Evolutionary conservation across 23 tunicate species (phyloP).

Genomic region (Ciona savignyi): DNA sequence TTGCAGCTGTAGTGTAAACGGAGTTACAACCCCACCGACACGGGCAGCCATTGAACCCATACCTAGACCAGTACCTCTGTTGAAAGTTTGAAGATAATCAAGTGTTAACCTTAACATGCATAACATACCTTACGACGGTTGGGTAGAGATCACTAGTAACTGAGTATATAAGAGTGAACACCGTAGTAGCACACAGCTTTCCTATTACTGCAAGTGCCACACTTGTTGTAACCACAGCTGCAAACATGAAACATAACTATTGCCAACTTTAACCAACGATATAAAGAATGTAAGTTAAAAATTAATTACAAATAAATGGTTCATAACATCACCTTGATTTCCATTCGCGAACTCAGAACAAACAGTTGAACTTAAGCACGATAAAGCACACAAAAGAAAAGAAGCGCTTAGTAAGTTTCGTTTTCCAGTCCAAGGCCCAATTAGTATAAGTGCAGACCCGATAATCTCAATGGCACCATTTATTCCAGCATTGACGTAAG

Average conservation of each 20-base stretch:
- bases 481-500: conserved; percentile 31
- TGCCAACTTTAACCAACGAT: too few species aligned
- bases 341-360: conserved; percentile 32
- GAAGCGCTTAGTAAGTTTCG: conserved; percentile 3
- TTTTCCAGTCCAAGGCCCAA: conserved; percentile 11
- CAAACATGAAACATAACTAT: too few species aligned
- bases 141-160: conserved; percentile 59
- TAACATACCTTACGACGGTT: conserved; percentile 42
- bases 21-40: conserved; percentile 59
- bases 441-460: conserved; percentile 12
- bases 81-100: conserved; percentile 1
- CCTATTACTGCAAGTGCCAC: conserved; percentile 21
- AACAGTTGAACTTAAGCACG: conserved; percentile 35
- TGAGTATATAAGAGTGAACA: conserved; percentile 15
- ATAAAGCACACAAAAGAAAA: conserved; percentile 17
- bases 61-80: conserved; percentile 62
- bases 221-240: conserved; percentile 13
- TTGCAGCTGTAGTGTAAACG: conserved; percentile 47
- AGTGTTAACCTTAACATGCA: too few species aligned
- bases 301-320: too few species aligned
- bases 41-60: conserved; percentile 54
- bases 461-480: conserved; percentile 52
- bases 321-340: conserved; percentile 18
- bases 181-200: conserved; percentile 19
- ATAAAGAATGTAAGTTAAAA: too few species aligned